These are phyloP conservation scores for Nyctibius bracteatus DNA, from an alignment of 2,113 vertebrate species.

Conservation along the genomic window DNA sequence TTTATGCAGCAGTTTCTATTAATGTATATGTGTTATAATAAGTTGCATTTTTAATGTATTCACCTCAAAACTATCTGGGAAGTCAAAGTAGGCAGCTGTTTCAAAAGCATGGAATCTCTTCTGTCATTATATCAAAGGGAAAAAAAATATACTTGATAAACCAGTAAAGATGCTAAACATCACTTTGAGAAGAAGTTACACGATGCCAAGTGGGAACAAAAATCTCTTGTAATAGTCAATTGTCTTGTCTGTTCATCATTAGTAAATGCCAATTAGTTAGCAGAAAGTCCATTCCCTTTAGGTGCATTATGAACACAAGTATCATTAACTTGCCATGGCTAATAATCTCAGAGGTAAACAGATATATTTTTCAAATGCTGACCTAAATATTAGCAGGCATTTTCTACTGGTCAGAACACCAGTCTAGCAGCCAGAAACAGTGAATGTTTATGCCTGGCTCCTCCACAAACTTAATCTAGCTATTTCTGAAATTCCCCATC, in stretches of 20 bases:
- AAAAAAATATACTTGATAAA: background rate
- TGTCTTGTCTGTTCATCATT: background rate
- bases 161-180: background rate
- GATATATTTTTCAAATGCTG: background rate
- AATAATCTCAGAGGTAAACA: background rate
- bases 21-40: background rate
- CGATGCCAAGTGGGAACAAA: background rate
- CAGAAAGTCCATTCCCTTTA: background rate
- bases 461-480: background rate
- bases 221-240: background rate
- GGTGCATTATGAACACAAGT: background rate
- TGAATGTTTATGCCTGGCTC: background rate
- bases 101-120: background rate
- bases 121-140: background rate
- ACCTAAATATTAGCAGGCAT: background rate
- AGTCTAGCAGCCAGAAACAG: background rate
- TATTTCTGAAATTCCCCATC: background rate
- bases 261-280: background rate
- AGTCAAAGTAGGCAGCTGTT: background rate
- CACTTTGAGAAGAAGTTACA: background rate
- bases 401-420: background rate
- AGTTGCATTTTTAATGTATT: background rate
- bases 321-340: background rate
- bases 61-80: background rate
- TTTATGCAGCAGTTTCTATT: background rate